phyloP scores from a whole-genome alignment of 2,113 vertebrate species.

The Otus sunia region DNA sequence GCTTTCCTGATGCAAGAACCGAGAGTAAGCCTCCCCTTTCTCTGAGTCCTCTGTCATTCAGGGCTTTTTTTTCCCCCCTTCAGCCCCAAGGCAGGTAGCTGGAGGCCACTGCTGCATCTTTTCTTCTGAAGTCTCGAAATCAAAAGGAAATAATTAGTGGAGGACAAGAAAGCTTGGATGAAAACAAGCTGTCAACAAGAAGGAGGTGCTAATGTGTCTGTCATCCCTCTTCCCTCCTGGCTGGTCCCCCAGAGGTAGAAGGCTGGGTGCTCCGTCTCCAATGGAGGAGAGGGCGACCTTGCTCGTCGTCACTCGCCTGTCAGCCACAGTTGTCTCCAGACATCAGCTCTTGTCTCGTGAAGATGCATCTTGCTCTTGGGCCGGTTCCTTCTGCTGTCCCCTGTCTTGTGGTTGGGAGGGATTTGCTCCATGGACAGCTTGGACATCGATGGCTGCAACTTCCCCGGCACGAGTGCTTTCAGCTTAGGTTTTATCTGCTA shows the following conservation, averaged over 20 bases:
- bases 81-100: background rate
- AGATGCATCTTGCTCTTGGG: background rate
- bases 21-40: background rate
- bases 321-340: background rate
- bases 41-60: background rate
- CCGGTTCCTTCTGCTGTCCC: background rate
- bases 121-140: background rate
- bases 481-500: background rate
- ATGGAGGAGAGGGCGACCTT: background rate
- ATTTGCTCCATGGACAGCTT: background rate
- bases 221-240: background rate
- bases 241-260: background rate
- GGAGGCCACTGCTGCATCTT: fast-evolving
- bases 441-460: fast-evolving
- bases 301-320: fast-evolving
- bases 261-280: fast-evolving
- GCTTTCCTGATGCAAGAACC: background rate
- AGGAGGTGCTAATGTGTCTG: constrained; percentile 48
- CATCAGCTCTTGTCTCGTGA: background rate
- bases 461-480: background rate
- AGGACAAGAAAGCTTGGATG: background rate
- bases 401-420: background rate
- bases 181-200: constrained; percentile 40
- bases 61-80: background rate
- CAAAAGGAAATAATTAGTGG: constrained; percentile 35